These are phyloP conservation scores for Antennarius striatus DNA, from an alignment of 2,113 vertebrate species.

Conservation along the genomic window DNA sequence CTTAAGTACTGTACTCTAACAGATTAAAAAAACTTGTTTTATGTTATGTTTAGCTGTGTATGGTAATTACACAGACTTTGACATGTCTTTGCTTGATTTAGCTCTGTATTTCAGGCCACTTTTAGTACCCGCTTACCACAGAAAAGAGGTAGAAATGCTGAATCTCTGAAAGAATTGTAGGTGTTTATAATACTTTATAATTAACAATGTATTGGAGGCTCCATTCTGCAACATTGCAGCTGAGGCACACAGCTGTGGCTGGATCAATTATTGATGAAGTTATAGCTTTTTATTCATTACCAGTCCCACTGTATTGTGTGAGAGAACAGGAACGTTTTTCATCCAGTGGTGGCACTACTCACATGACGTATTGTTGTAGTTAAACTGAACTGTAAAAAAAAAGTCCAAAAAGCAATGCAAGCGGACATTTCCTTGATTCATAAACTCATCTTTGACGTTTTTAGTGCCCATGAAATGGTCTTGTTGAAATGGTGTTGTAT, in stretches of 20 bases:
- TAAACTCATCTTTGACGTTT: background rate
- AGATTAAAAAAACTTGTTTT: background rate
- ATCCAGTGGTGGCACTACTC: conserved; percentile 29
- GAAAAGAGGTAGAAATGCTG: conserved; percentile 13
- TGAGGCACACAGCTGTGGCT: conserved; percentile 58
- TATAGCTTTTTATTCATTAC: conserved; percentile 58
- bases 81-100: background rate
- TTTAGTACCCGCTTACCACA: conserved; percentile 1
- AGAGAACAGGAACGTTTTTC: conserved; percentile 24
- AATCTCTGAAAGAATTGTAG: conserved; percentile 51
- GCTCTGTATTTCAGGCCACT: too few relatives aligned
- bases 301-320: conserved; percentile 42
- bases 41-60: background rate
- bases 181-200: conserved; percentile 48
- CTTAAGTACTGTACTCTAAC: too few relatives aligned
- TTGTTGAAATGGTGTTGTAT: background rate
- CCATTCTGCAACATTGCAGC: conserved; percentile 42
- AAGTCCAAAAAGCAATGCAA: background rate
- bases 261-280: conserved; percentile 66
- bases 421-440: background rate
- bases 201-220: conserved; percentile 66
- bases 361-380: conserved; percentile 54
- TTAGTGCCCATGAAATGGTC: background rate
- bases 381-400: conserved; percentile 12
- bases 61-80: background rate